Base-by-base conservation (phyloP, 1,140 invertebrate genomes). In the Elysia chlorotica region DNA sequence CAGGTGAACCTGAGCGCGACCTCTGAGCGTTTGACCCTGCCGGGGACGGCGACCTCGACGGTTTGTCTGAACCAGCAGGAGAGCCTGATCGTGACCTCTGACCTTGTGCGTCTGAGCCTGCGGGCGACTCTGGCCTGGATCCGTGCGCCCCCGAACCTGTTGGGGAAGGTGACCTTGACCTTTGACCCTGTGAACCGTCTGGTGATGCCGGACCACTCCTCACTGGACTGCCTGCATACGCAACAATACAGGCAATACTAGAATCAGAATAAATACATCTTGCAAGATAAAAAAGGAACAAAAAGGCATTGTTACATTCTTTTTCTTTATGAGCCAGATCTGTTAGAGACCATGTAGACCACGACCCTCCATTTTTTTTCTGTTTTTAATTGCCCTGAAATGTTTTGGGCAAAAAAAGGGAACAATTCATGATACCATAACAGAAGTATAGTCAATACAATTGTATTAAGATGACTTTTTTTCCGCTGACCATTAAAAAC, bases 141-240 rank as follows among this genome's bases (percentile, higher is more conserved):
- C 38, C 25, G 5, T 3, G 33, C 31, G 63, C 35, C n/a, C 17
- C 36, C 19, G 70, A 37, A 23, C 35, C 21, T 5, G 61, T 21
- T 2, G 25, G 65, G 30, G 71, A 72, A 35, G 17, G 23, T 53
- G 73, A 69, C 56, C 59, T 74, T 62, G 73, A 63, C 10, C n/a
- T n/a, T 35, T 61, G 65, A 14, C 71, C 31, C 19, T 23, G 30
- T 6, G 36, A 54, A 5, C 74, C 25, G 2, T 68, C 62, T 25
- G 71, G 62, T 14, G 73, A 76, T 14, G 65, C 62, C 35, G 70
- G 65, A 5, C 75, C 74, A 63, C 75, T 77, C 59, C 74, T 72
- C 2, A 67, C 33, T 14, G 73, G 59, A 61, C 74, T 76, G 41
- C n/a, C 10, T 48, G 41, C 41, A 14, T 48, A 10, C 41, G 10